Percentiles rank a stretch among this genome's conserved stretches.
Evolutionary conservation across 2,797 vertebrate genomes (phyloP).

Genomic region (Pseudotriccus pelzelni): DNA sequence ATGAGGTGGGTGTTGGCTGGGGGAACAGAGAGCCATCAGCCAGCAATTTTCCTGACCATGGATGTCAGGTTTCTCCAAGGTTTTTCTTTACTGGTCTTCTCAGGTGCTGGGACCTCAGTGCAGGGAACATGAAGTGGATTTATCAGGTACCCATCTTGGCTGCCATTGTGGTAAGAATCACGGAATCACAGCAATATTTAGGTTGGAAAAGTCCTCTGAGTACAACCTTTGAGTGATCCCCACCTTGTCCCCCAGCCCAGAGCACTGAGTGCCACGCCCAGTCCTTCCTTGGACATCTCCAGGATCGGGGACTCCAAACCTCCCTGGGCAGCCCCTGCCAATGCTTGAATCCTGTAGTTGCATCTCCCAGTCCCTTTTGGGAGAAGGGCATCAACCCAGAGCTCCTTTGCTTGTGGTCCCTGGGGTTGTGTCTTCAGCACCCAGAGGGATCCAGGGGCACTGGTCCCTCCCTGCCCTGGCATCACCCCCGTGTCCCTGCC

Average conservation of each 20-base stretch:
- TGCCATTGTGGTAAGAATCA: slow-evolving; percentile 87
- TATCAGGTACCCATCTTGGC: slow-evolving; percentile 93
- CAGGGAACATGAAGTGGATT: slow-evolving; percentile 96
- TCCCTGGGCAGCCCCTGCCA: background rate
- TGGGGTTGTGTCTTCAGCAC: background rate
- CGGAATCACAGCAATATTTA: background rate
- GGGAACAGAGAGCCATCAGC: background rate
- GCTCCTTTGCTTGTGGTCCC: rapidly evolving
- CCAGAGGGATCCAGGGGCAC: background rate
- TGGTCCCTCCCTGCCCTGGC: background rate
- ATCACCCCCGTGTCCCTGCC: background rate
- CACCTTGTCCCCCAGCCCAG: background rate
- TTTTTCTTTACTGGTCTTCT: background rate
- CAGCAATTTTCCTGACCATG: background rate
- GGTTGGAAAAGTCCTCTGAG: background rate
- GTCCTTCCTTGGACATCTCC: background rate
- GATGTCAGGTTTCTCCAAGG: background rate
- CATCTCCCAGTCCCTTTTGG: background rate
- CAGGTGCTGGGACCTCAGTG: slow-evolving; percentile 95
- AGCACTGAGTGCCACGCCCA: background rate
- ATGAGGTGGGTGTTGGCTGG: rapidly evolving
- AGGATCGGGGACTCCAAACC: background rate
- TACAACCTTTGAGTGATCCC: background rate
- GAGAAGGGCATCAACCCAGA: background rate
- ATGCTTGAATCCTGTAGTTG: background rate